Evolutionary conservation across 2,797 vertebrate species (phyloP).

Genomic region (Lagorchestes hirsutus): DNA sequence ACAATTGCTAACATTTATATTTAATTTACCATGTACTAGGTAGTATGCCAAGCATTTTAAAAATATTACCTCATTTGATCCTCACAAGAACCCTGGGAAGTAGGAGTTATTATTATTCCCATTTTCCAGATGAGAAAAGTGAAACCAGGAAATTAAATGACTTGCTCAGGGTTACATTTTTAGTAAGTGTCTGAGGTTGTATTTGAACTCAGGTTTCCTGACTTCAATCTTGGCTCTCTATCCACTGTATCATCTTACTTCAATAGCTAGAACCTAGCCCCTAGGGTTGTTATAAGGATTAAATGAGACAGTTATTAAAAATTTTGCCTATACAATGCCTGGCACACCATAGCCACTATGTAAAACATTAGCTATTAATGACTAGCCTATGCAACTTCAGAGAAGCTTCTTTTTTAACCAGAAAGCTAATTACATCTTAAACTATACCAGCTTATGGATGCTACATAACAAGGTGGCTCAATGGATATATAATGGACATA

Average conservation of each 20-base stretch:
- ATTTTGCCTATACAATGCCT: neutral
- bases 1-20: neutral
- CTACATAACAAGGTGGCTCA: neutral
- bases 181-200: neutral
- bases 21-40: neutral
- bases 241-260: neutral
- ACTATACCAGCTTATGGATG: neutral
- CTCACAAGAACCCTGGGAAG: neutral
- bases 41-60: neutral
- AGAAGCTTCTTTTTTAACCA: neutral
- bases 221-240: neutral
- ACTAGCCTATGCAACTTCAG: neutral
- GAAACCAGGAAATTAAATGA: neutral
- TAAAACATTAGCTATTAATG: neutral
- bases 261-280: neutral
- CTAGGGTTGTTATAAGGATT: neutral
- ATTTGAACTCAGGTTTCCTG: neutral
- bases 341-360: neutral
- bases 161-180: neutral
- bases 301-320: neutral
- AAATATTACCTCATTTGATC: neutral
- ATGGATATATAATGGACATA: neutral
- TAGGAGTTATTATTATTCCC: neutral
- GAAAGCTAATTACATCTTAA: neutral
- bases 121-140: neutral